These are phyloP conservation scores for Rutilus rutilus DNA, from an alignment of 2,113 vertebrate genomes.

Conservation along the genomic window DNA sequence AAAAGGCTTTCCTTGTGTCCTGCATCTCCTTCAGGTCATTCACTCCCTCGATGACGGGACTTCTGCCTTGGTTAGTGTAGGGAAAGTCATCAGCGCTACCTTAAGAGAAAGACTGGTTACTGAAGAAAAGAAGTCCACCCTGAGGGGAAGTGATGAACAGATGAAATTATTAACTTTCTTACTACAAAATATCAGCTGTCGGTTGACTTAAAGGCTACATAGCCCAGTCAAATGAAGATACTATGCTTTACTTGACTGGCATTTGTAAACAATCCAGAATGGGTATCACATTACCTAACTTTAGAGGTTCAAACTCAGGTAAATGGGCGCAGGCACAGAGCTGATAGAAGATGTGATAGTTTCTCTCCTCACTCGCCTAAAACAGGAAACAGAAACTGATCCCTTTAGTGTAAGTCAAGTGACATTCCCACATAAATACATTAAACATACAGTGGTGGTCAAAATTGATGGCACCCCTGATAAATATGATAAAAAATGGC, in stretches of 20 bases:
- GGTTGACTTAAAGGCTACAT: neutral
- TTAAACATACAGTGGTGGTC: too few relatives aligned
- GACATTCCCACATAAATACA: neutral
- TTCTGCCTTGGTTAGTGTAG: slow-evolving; percentile 90
- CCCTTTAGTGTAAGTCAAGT: neutral
- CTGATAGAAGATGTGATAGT: slow-evolving; percentile 99
- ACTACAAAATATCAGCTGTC: neutral
- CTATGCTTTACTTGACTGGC: neutral
- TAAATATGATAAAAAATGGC: too few relatives aligned
- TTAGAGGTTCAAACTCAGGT: slow-evolving; percentile 89
- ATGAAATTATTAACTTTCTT: neutral
- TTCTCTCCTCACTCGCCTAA: slow-evolving; percentile 92
- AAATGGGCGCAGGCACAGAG: slow-evolving; percentile 91
- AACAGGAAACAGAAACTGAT: slow-evolving; percentile 48
- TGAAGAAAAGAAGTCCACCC: neutral
- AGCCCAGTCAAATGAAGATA: neutral
- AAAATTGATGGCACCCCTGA: too few relatives aligned
- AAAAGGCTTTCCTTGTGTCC: slow-evolving; percentile 87
- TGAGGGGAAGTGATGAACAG: neutral
- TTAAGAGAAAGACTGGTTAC: slow-evolving; percentile 60
- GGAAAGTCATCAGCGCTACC: slow-evolving; percentile 85
- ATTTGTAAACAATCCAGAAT: neutral
- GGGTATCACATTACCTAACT: slow-evolving; percentile 80
- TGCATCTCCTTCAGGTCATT: slow-evolving; percentile 89
- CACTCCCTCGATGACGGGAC: slow-evolving; percentile 85